Evolutionary conservation across 2,113 vertebrate genomes (phyloP).

Genomic region (Grallaria varia): DNA sequence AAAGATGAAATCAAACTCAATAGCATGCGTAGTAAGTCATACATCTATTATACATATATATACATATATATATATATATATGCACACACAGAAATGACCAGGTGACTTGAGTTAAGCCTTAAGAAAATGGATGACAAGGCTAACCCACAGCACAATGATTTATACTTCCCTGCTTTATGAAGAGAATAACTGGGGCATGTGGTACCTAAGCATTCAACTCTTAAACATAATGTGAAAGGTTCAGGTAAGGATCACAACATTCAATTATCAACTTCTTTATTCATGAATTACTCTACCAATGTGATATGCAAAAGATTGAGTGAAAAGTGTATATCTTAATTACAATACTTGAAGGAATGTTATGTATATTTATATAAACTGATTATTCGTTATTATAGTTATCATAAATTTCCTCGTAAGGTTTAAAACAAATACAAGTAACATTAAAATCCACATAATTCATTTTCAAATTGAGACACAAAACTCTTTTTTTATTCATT

Average conservation of each 20-base stretch:
- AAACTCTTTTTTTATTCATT: background rate
- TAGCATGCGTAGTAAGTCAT: background rate
- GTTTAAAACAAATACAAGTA: slow-evolving; percentile 1
- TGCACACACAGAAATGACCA: background rate
- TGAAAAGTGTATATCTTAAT: background rate
- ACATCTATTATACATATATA: background rate
- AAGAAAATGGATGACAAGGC: background rate
- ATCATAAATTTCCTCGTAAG: background rate
- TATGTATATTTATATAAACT: background rate
- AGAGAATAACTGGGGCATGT: background rate
- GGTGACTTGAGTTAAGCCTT: background rate
- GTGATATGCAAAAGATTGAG: background rate
- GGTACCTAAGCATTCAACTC: background rate
- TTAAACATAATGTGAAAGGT: background rate
- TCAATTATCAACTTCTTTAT: background rate
- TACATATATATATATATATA: background rate
- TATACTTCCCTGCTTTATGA: background rate
- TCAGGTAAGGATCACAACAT: background rate
- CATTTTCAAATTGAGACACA: background rate
- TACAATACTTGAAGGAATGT: background rate
- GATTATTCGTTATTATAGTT: background rate
- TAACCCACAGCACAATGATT: background rate
- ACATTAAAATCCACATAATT: background rate
- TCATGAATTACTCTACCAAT: background rate
- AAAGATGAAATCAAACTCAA: background rate